Base-by-base conservation (phyloP, 2,888 invertebrate species). In the Ophion costatus region DNA sequence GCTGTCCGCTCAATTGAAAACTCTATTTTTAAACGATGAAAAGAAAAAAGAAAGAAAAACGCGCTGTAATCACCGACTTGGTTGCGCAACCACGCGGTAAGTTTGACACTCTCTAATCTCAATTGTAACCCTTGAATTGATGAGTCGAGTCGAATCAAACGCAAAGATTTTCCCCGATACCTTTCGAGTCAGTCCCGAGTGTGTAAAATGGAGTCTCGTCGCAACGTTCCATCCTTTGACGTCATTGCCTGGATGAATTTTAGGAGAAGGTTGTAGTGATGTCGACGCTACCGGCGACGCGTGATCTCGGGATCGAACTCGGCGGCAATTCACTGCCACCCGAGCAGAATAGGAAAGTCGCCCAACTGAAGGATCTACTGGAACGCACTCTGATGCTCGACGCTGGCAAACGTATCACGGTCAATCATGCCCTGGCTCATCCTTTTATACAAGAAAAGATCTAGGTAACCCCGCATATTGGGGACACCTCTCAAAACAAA, bases 211-310 rank as follows among this genome's bases (percentile, higher is more conserved):
- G 66, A 14, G 29, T 24, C 33, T 20, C 56, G 74, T 51, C 69
- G 38, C 20, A 74, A 29, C 42, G 2, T n/a, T 2, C 64, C 51
- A 7, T 61, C 11, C 76, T 80, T 77, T 86, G 42, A 83, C 86
- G 71, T 57, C 57, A 29, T 78, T 75, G 81, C 79, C 79, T 79
- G 82, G 78, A 11, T 74, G 69, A 77, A 73, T 94, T 94, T n/a
- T 94, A 99, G 99, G 99, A 99, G 93, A 99, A 99, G 95, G 95
- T 99, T 73, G 98, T 99, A n/a, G 96, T 98, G 66, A 97, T 99
- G 96, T 96, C 98, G 64, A 98, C 98, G 73, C 96, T 99, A 86
- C 97, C 97, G 91, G 96, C 97, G 14, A 95, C 96, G 1, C 95
- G 99, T 51, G 98, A 99, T 92, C 95, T 99, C 82, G 96, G 97